These are phyloP conservation scores for Osmerus mordax DNA, from an alignment of 2,113 vertebrate species.

Conservation along the genomic window DNA sequence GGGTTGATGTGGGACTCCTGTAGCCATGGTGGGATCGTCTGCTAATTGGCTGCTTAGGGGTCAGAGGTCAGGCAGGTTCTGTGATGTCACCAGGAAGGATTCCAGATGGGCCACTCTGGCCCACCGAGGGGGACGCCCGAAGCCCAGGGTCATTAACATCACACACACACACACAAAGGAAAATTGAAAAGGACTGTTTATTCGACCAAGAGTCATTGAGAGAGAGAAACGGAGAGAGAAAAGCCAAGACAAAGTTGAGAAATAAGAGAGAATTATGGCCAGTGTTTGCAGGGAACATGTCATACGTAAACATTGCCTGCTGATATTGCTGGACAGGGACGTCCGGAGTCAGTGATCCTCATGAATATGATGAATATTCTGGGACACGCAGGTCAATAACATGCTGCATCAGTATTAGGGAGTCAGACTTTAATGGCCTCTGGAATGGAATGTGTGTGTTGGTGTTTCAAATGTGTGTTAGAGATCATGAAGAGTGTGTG, in stretches of 20 bases:
- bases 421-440: conserved; percentile 76
- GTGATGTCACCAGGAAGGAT: conserved; percentile 59
- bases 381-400: conserved; percentile 56
- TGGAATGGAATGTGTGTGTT: conserved; percentile 70
- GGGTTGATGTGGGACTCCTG: conserved; percentile 27
- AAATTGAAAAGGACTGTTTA: no score
- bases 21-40: conserved; percentile 54
- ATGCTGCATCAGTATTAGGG: conserved; percentile 69
- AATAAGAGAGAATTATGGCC: conserved; percentile 52
- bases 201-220: no score
- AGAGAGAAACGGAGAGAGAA: background rate
- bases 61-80: conserved; percentile 64
- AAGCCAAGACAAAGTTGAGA: background rate
- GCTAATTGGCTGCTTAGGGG: conserved; percentile 72
- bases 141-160: conserved; percentile 40
- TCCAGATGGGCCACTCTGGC: conserved; percentile 61
- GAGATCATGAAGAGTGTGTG: background rate
- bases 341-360: conserved; percentile 51
- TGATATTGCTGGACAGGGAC: conserved; percentile 62
- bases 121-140: conserved; percentile 50
- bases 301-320: background rate
- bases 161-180: background rate
- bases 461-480: background rate
- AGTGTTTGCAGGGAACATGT: background rate
- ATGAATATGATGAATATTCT: conserved; percentile 46